phyloP scores from a whole-genome alignment of 2,113 vertebrate genomes.

The Mirounga angustirostris region DNA sequence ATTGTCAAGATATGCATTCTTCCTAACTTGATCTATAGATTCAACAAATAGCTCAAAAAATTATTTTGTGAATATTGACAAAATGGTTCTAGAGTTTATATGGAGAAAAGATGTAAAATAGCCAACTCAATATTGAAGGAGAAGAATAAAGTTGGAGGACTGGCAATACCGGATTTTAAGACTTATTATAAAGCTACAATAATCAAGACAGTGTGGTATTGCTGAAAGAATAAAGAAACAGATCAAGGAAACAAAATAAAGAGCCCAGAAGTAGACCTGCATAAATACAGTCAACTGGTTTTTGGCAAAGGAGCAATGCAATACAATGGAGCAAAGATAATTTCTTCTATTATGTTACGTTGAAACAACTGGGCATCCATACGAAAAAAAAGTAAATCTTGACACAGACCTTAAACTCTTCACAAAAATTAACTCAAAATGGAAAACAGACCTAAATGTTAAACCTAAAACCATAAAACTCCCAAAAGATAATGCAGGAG shows the following conservation, averaged over 20 bases:
- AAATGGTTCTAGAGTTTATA: background rate
- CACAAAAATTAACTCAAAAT: background rate
- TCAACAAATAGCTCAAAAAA: background rate
- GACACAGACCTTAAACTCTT: background rate
- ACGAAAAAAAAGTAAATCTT: background rate
- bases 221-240: background rate
- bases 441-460: background rate
- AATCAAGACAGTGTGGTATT: background rate
- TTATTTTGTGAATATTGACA: background rate
- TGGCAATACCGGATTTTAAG: background rate
- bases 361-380: background rate
- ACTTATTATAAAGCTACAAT: background rate
- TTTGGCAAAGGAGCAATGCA: background rate
- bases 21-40: background rate
- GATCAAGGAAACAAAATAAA: background rate
- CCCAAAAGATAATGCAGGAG: background rate
- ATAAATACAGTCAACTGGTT: background rate
- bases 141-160: background rate
- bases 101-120: background rate
- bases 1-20: background rate
- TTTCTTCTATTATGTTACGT: background rate
- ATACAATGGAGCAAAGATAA: background rate
- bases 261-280: background rate
- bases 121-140: background rate
- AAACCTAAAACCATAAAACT: background rate